Conservation (phyloP, 2,797 vertebrate species). For the Poeciliopsis turneri region DNA sequence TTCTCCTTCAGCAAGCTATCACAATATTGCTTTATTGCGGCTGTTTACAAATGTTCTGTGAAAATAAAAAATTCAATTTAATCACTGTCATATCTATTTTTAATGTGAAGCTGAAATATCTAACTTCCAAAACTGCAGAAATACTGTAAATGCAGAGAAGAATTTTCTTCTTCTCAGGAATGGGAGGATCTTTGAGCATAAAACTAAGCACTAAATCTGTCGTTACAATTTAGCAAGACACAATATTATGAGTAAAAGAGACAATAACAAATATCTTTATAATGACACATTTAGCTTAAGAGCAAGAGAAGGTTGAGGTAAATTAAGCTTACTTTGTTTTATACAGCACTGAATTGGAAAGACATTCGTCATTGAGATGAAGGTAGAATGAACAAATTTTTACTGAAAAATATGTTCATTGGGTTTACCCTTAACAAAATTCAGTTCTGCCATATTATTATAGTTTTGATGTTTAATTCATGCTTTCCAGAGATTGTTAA, state of each 20-base stretch:
- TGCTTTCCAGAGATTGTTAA: background rate
- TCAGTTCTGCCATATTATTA: background rate
- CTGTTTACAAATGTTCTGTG: no score
- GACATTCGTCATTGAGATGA: background rate
- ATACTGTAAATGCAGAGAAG: background rate
- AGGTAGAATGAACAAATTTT: background rate
- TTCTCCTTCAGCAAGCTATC: no score
- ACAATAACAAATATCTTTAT: background rate
- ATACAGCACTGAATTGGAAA: no score
- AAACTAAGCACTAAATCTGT: background rate
- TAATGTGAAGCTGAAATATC: background rate
- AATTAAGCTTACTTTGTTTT: background rate
- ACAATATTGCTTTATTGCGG: no score
- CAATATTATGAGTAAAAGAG: background rate
- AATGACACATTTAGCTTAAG: background rate
- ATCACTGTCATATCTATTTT: background rate
- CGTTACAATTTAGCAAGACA: background rate
- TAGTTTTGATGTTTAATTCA: background rate
- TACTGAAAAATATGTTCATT: background rate
- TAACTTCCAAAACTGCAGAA: background rate
- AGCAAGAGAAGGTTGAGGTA: background rate
- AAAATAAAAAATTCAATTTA: background rate
- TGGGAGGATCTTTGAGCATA: background rate
- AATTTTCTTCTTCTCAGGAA: background rate
- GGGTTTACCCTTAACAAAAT: background rate